phyloP scores from a whole-genome alignment of 1,140 invertebrate species.

The Drosophila nasuta region DNA sequence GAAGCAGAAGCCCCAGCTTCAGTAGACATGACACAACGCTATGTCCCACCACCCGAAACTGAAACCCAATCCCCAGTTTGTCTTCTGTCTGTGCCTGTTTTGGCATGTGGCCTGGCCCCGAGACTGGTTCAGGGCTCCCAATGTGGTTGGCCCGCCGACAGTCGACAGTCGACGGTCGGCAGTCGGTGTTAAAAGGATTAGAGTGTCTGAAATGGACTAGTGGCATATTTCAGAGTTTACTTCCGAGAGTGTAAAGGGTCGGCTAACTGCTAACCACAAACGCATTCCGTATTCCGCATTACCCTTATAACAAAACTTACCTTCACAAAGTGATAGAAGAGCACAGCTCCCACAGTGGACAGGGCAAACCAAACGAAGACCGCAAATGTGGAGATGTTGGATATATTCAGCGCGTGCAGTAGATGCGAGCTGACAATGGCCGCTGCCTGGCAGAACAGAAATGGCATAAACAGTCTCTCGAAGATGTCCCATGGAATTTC shows the following conservation, averaged over 20 bases:
- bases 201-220: conserved; percentile 55
- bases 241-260: not conserved
- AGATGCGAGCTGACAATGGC: conserved; percentile 90
- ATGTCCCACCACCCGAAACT: conserved; percentile 40
- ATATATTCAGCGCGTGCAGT: conserved; percentile 89
- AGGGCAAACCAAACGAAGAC: conserved; percentile 90
- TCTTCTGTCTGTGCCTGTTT: conserved; percentile 2
- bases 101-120: conserved; percentile 34
- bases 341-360: conserved; percentile 89
- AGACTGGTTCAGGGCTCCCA: conserved; percentile 15
- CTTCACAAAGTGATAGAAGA: conserved; percentile 93
- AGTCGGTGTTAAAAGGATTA: conserved; percentile 69
- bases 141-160: conserved; percentile 50
- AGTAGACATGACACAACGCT: conserved; percentile 43
- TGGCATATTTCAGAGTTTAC: conserved; percentile 35
- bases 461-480: conserved; percentile 90
- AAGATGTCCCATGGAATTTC: conserved; percentile 92
- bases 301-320: conserved; percentile 85
- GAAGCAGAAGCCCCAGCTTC: conserved; percentile 9
- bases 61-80: conserved; percentile 52
- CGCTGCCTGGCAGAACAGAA: conserved; percentile 91
- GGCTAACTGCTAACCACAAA: not conserved
- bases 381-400: conserved; percentile 90
- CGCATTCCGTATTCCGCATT: not conserved
- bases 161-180: conserved; percentile 24